Base-by-base conservation (phyloP, 1,140 invertebrate genomes). In the Drosophila littoralis region DNA sequence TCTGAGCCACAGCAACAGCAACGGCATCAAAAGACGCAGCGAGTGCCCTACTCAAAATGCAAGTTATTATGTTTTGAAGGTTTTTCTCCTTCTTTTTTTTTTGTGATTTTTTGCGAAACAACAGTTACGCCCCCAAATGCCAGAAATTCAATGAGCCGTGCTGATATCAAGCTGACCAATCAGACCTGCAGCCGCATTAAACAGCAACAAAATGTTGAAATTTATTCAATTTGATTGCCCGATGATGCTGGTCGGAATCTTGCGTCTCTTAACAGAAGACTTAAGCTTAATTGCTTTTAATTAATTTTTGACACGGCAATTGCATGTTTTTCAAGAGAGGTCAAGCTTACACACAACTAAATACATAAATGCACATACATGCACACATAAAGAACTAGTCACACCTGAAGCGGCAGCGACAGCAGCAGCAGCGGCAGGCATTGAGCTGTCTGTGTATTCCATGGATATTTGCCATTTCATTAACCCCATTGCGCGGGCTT, bases 1-100 rank as follows among this genome's bases (percentile, higher is more conserved):
- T 68, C 17, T 48, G 50, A 77, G 54, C 68, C 38, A 32, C n/a
- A 61, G 48, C 22, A 28, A 28, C 4, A 46, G 38, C 17, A 46
- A 28, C 42, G 17, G 58, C 9, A 17, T 13, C 6, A 50, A 64
- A n/a, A 80, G 74, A 85, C 82, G 82, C 79, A 77, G 43, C 71
- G 76, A 70, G 43, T 88, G 83, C 83, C 83, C 83, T 86, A 86
- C 83, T 86, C 83, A 83, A 86, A 86, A 86, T 88, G 83, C 83
- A 86, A 86, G 83, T 88, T 86, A 86, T 86, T 86, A 88, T 75
- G 58, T 70, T 79, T 88, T 78, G 76, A 88, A 86, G 83, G 83
- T 81, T 86, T 77, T 65, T 69, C 1, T 68, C 2, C 33, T 48
- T 48, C 40, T 10, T 59, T 63, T 46, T 22, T 51, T 57, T 17